Conservation (phyloP, 2,113 vertebrate species). For the Phaetusa simplex region DNA sequence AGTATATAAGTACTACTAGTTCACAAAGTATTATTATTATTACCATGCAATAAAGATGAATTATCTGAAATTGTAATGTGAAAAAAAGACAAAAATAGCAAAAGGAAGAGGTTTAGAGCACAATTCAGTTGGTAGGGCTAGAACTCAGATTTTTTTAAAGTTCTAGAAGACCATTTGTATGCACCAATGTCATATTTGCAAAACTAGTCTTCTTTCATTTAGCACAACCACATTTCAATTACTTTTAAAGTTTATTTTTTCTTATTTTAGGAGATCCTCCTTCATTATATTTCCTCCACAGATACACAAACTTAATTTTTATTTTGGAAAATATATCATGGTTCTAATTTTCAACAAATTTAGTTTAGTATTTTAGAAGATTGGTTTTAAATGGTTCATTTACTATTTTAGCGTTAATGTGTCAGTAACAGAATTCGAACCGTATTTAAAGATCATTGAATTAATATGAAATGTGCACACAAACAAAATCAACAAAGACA, state of each 20-base stretch:
- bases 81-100: not conserved
- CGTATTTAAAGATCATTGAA: not conserved
- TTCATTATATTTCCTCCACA: not conserved
- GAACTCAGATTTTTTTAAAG: not conserved
- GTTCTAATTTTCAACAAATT: not conserved
- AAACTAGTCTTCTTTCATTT: not conserved
- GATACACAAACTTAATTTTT: not conserved
- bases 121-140: not conserved
- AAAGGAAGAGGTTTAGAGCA: not conserved
- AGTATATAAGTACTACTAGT: not conserved
- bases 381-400: not conserved
- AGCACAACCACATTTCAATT: not conserved
- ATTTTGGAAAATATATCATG: not conserved
- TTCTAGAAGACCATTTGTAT: not conserved
- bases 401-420: not conserved
- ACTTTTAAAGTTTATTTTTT: not conserved
- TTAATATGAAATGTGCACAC: not conserved
- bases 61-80: not conserved
- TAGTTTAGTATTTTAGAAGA: not conserved
- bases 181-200: not conserved
- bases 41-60: not conserved
- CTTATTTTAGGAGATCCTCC: not conserved
- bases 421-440: not conserved
- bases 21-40: not conserved
- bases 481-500: not conserved